Evolutionary conservation across 2,113 vertebrate species (phyloP), one percentile per base, ranked within the genome.

Genomic region (Sinocyclocheilus maitianheensis): DNA sequence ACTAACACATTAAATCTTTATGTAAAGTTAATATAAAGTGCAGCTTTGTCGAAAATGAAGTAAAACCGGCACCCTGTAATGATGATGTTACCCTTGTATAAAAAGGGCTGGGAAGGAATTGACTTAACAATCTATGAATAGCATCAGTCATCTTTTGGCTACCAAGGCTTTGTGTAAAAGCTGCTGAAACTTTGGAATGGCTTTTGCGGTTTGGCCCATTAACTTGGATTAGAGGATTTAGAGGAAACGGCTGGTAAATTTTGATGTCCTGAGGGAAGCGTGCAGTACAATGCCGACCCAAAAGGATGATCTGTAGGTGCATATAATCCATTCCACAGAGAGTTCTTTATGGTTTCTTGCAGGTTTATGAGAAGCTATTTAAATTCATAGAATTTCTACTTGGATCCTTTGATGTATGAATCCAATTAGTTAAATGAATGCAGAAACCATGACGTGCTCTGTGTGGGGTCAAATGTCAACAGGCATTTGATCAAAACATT

Each of bases 181-280:
- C 71, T 82, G 55, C 58, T 65, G 69, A 81, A 55, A 82, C 58
- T 83, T 71, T 83, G 26, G 71, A 81, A 83, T 77, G 72, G 86
- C 76, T 37, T 83, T 77, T 51, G 62, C 84, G 75, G 63, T 74
- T 87, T 74, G 87, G 87, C 67, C 86, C 86, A 93, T 91, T 90
- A 89, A 92, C 92, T 83, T 83, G 79, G 65, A 86, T 90, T 91
- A 60, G 75, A 86, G 87, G 67, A 87, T 86, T 85, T 77, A 82
- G 63, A 58, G 62, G 77, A 82, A 76, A 34, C 43, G 53, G 63
- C 69, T 83, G 63, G 77, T 75, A 79, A 89, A 90, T 88, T 43
- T 78, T 89, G 74, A 79, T 51, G 30, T 88, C 65, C 34, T 30
- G 14, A 83, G 86, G 77, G 76, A 92, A 91, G 91, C 86, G 67